Base-by-base conservation (phyloP, 2,888 invertebrate species). In the Cerastoderma edule region DNA sequence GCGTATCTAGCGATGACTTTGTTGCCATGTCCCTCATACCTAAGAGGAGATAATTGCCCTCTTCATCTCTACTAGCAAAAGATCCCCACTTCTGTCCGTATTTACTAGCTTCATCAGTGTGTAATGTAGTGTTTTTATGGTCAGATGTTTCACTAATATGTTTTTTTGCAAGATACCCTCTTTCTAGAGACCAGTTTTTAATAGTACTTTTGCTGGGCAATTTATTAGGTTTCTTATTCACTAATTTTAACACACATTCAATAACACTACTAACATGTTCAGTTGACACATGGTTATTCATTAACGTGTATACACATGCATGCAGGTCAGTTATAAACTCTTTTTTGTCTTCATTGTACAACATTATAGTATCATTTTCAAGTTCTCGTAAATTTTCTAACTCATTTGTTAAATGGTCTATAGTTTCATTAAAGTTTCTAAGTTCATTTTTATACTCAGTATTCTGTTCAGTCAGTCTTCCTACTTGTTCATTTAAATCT, bases 61-160 rank as follows among this genome's bases (percentile, higher is more conserved):
- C 63, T 22, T 2, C 30, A 30, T 71, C 54, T 19, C 71, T 24
- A 1, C 53, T 71, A 8, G 71, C 71, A 65, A 71, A 71, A 5
- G 54, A 50, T 28, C 71, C 71, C 71, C 71, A 71, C 32, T 64
- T 71, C 10, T 22, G 30, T 1, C 71, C 71, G 54, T 33, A 71
- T 28, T 71, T 71, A 44, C 46, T 57, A 16, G 71, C 54, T 22
- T 65, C 71, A 65, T 71, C 71, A 27, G 50, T 71, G 44, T 71
- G 64, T n/a, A 71, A 27, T 19, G 71, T 71, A 8, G 71, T 71
- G 46, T 65, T 65, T 33, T 67, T 30, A 19, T 53, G 13, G 1
- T 53, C 53, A 33, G n/a, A n/a, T 8, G 67, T 32, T 53, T 67
- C 67, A 13, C 27, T 16, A 6, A 71, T 33, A 1, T 65, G 71